phyloP scores from a whole-genome alignment of 2,888 invertebrate species.

The Nemoura dubitans region DNA sequence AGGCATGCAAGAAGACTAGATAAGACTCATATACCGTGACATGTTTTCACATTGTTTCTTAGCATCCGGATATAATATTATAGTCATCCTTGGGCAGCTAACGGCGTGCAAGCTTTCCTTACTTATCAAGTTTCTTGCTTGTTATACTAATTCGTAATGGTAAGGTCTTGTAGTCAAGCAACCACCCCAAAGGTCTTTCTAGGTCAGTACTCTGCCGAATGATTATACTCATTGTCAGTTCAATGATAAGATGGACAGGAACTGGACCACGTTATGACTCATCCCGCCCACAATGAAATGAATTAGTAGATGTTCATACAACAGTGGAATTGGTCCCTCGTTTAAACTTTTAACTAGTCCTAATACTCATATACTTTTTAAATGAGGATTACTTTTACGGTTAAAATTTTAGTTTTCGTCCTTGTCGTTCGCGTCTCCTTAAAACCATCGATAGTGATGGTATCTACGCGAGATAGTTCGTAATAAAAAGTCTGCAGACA shows the following conservation, averaged over 20 bases:
- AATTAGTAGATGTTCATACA: neutral
- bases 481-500: neutral
- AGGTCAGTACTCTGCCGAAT: neutral
- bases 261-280: neutral
- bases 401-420: no score
- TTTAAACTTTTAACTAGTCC: no score
- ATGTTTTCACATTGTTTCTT: conserved; percentile 4
- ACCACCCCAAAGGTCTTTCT: neutral
- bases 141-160: neutral
- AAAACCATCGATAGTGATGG: no score
- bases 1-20: conserved; percentile 2
- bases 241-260: neutral
- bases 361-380: no score
- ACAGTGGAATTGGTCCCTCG: no score
- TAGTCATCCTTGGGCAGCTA: neutral
- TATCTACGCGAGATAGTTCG: no score
- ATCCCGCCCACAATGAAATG: neutral
- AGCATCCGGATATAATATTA: conserved; percentile 3
- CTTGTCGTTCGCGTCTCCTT: no score
- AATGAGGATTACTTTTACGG: no score
- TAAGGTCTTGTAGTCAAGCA: neutral
- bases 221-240: neutral
- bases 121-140: neutral
- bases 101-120: neutral
- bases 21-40: neutral